Base-by-base conservation (phyloP, 2,113 vertebrate species). In the cattle (Bos taurus) region DNA sequence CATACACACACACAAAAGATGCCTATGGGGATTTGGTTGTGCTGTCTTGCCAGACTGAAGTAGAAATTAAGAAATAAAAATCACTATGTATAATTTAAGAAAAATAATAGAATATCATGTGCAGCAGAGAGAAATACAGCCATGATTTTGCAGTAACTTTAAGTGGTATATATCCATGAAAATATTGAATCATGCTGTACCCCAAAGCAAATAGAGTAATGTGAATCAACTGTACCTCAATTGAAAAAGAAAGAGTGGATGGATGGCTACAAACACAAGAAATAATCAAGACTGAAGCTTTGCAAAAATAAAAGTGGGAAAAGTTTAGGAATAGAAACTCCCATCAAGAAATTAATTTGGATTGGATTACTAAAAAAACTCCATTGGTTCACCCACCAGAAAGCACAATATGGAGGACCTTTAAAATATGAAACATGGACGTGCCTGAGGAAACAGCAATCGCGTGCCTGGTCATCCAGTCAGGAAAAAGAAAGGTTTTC, bases 381-480 rank as follows among this genome's bases (percentile, higher is more conserved):
- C 64, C 64, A 67, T n/a, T 67, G 33, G 33, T 19, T 67, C 64
- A n/a, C n/a, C 33, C 64, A 67, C 16, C n/a, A 67, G 64, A n/a
- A 67, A n/a, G 8, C 64, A 19, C 16, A n/a, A n/a, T n/a, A 67
- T 67, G 33, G 64, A 67, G 33, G 64, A n/a, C 30, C 64, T n/a
- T 67, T 67, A n/a, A 67, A n/a, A 67, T 10, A 67, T n/a, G 16
- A 67, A n/a, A n/a, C 33, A 67, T 67, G 64, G 64, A 67, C 19
- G 16, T 67, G 33, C 16, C 4, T n/a, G 8, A 67, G 33, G 33
- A 67, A 67, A 67, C 16, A 67, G 33, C 16, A 67, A 10, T 67
- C 4, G 7, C 2, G 0, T n/a, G 8, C 33, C 33, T 67, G 62
- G 33, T 8, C 33, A n/a, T 2, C 17, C 33, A n/a, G 33, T n/a